phyloP scores from a whole-genome alignment of 2,797 vertebrate genomes.

The Psittacula derbiana region DNA sequence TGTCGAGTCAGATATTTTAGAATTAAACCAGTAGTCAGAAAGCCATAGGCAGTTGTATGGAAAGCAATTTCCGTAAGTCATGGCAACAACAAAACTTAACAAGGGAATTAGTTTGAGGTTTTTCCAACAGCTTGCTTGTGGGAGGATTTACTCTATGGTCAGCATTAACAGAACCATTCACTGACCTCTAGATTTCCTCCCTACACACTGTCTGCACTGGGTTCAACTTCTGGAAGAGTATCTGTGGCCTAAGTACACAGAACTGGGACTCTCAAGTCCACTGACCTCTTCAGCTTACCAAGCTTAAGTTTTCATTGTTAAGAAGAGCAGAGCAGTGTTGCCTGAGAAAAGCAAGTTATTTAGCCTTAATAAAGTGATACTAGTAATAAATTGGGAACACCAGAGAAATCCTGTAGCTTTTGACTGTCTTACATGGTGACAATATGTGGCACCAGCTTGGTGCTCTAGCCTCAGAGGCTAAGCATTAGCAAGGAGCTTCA shows the following conservation, averaged over 20 bases:
- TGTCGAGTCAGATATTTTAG: neutral
- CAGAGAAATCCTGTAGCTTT: neutral
- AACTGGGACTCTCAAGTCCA: neutral
- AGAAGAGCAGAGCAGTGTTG: neutral
- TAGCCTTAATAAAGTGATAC: neutral
- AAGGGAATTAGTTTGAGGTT: neutral
- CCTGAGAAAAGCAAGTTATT: neutral
- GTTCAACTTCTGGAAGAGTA: neutral
- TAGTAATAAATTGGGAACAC: neutral
- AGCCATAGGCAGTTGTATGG: neutral
- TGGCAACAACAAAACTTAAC: neutral
- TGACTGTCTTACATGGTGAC: neutral
- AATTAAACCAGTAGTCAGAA: neutral
- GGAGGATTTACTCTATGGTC: neutral
- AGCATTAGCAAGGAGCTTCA: neutral
- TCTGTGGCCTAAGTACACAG: neutral
- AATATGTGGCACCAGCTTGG: neutral
- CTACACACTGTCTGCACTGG: neutral
- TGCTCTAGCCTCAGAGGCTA: neutral
- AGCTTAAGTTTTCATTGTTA: neutral
- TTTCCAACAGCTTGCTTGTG: neutral
- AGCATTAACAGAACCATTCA: neutral
- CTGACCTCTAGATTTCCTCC: neutral
- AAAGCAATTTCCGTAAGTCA: neutral
- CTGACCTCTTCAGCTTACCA: neutral